Evolutionary conservation across 2,888 invertebrate genomes (phyloP), one percentile per base, ranked within the genome.

Genomic region (Liopterus haemorrhoidalis): DNA sequence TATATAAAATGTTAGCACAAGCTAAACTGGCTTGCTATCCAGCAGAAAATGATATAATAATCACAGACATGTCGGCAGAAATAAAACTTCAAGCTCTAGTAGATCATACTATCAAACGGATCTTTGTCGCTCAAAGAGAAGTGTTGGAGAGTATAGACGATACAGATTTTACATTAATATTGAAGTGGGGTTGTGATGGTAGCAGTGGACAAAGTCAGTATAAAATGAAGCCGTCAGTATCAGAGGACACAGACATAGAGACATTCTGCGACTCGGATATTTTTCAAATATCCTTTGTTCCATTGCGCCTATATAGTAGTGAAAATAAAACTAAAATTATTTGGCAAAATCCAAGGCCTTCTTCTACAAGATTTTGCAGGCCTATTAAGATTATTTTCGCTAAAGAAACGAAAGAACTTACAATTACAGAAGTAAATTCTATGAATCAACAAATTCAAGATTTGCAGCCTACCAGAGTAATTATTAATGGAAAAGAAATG

Each of bases 261-360:
- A 37, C 22, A 32, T 46, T 30, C 43, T 42, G 41, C 14, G 41
- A 49, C 40, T 36, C 35, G 12, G 44, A 48, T 38, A 58, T 52
- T 37, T 59, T 40, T 4, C 46, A 58, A 39, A 54, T 55, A n/a
- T n/a, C n/a, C n/a, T n/a, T n/a, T n/a, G n/a, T n/a, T n/a, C n/a
- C n/a, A n/a, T n/a, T n/a, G n/a, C n/a, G n/a, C n/a, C n/a, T n/a
- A n/a, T n/a, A n/a, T n/a, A n/a, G n/a, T n/a, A n/a, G n/a, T n/a
- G n/a, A n/a, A n/a, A n/a, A n/a, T n/a, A n/a, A n/a, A n/a, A n/a
- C n/a, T n/a, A n/a, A n/a, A 46, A 25, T 55, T 5, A 31, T 60
- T 39, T 59, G 58, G 57, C 49, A 59, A 45, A 61, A 60, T 41
- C 57, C 58, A 21, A 49, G 48, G 6, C 57, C 59, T 14, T 59